Evolutionary conservation across 2,888 invertebrate genomes (phyloP).

Genomic region (Galerucella nymphaeae): DNA sequence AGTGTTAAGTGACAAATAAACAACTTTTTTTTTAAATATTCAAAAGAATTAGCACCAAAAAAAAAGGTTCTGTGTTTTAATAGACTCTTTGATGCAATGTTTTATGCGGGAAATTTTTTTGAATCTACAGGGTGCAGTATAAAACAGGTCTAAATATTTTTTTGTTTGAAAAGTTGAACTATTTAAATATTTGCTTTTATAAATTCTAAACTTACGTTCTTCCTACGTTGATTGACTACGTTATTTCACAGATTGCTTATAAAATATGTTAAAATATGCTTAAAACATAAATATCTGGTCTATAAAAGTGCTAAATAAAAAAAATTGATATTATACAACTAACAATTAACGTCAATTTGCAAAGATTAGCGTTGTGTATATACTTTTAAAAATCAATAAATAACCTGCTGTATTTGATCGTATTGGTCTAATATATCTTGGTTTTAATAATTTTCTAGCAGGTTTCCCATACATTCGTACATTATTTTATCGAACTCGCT

Average conservation of each 20-base stretch:
- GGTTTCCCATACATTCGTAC: neutral
- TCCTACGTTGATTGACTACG: too few relatives aligned
- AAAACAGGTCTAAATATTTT: too few relatives aligned
- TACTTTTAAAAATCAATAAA: neutral
- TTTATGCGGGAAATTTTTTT: too few relatives aligned
- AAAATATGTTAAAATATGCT: neutral
- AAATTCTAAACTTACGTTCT: too few relatives aligned
- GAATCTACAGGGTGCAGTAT: too few relatives aligned
- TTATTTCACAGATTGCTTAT: neutral
- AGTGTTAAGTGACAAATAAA: neutral
- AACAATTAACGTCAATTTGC: neutral
- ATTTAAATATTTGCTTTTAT: too few relatives aligned
- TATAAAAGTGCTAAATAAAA: neutral
- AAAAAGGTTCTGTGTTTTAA: too few relatives aligned
- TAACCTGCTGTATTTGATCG: neutral
- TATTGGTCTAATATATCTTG: neutral
- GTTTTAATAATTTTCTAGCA: neutral
- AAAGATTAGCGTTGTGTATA: neutral
- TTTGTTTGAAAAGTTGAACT: too few relatives aligned
- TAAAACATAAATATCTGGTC: neutral
- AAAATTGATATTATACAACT: neutral
- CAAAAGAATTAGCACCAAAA: too few relatives aligned
- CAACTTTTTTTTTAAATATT: too few relatives aligned
- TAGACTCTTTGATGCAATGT: too few relatives aligned
- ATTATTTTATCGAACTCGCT: constrained; percentile 1